Evolutionary conservation across 2,797 vertebrate genomes (phyloP), one percentile per base, ranked within the genome.

Genomic region (Scleropages formosus): DNA sequence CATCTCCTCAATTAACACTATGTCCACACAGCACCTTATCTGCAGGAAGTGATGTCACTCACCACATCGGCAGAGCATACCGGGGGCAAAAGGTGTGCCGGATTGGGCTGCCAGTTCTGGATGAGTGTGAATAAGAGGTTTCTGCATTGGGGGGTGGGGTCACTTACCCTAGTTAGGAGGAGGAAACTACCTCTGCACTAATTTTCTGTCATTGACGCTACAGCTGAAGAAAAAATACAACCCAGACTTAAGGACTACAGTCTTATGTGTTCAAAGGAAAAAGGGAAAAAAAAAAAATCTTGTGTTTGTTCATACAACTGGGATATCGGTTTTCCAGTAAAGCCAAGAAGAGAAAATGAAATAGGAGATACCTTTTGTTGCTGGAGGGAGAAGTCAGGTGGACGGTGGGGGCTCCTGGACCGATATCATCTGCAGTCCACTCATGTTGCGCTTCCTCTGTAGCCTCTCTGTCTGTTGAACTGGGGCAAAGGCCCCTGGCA

Each of bases 291-390:
- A 51, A 84, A 81, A 81, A 84, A 80, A 84, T 8, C 10, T 4
- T 31, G 83, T 81, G 79, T 82, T 26, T 75, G 11, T 12, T 66
- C 67, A 75, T 67, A 67, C 20, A 75, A 39, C 53, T 44, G 9
- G 1, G 53, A 80, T 87, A 85, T 88, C 84, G 75, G 61, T 79
- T 89, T 88, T 85, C 85, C 75, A 81, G 73, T 72, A 71, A 13
- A 64, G 81, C 78, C 84, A 86, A 86, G 88, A 88, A 89, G 86
- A 88, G 87, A 83, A 80, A 85, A 65, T 58, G 87, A 82, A 87
- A 87, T 81, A 82, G 84, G 83, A 88, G 84, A 83, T 75, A 76
- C 70, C 78, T 80, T 88, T 87, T 85, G 81, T 87, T 82, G 82
- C 75, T 66, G 82, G 78, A 74, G 81, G 78, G 78, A 80, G 81